phyloP scores from a whole-genome alignment of 1,140 invertebrate genomes.

The Pseudomyrmex cubaensis region DNA sequence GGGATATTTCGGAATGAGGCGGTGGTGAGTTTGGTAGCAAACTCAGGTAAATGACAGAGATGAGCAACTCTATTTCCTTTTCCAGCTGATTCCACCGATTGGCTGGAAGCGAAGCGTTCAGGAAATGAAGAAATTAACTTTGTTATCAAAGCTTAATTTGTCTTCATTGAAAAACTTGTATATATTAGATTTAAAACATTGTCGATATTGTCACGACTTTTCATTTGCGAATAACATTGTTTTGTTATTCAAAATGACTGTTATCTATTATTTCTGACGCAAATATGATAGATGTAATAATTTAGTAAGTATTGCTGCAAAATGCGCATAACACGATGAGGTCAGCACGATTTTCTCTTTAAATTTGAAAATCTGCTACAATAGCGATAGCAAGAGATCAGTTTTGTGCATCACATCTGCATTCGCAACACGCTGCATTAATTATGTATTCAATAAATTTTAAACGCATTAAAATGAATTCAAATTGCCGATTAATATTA shows the following conservation, averaged over 20 bases:
- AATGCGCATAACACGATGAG: background rate
- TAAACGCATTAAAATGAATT: constrained; percentile 83
- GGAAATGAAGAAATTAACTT: constrained; percentile 63
- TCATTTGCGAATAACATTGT: background rate
- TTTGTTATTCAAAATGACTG: constrained; percentile 19
- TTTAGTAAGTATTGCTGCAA: background rate
- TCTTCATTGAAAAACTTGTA: constrained; percentile 35
- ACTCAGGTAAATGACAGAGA: constrained; percentile 72
- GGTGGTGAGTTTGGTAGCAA: constrained; percentile 9
- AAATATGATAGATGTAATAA: background rate
- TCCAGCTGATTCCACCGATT: constrained; percentile 56
- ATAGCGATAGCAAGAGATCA: constrained; percentile 28
- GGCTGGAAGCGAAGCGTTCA: constrained; percentile 41
- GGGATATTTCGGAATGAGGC: constrained; percentile 70
- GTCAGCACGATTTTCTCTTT: no score
- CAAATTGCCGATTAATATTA: constrained; percentile 84
- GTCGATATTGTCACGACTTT: no score
- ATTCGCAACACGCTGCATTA: constrained; percentile 77
- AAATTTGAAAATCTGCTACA: background rate
- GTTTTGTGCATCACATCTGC: constrained; percentile 59
- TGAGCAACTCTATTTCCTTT: constrained; percentile 58
- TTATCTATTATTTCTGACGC: background rate
- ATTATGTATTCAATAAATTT: constrained; percentile 84
- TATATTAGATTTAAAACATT: no score
- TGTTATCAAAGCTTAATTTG: constrained; percentile 43